Base-by-base conservation (phyloP, 1,140 invertebrate genomes). In the Cyrtorhinus lividipennis region DNA sequence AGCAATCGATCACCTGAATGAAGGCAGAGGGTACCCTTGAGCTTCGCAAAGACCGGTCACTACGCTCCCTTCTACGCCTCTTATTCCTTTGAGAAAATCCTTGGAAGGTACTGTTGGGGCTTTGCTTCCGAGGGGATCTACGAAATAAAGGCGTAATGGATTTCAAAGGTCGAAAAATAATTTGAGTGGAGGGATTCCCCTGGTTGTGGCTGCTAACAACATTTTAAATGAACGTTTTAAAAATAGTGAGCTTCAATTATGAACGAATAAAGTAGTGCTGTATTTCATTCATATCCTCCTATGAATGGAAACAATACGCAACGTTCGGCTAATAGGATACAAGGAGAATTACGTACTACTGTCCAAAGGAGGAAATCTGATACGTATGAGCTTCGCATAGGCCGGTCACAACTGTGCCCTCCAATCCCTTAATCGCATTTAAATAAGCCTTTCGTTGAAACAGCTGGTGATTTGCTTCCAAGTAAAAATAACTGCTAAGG, bases 61-160 rank as follows among this genome's bases (percentile, higher is more conserved):
- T 68, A 70, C 72, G 64, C 74, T 72, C 24, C 72, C 75, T 20
- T 83, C 84, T 62, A 78, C 80, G 70, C 81, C 83, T 24, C 59
- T 13, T 0, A 57, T 27, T 15, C n/a, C 56, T 24, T 15, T 58
- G 20, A 63, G 25, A 38, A 20, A 38, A 44, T 64, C 59, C 23
- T 61, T 64, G 48, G 48, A 12, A 8, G 84, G 84, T 72, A 90
- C 80, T 74, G 85, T 86, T 25, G 87, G 87, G 46, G 81, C 79
- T 62, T 86, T 85, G 68, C 81, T 82, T 71, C 83, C 83, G 66
- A 89, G 79, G 22, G 87, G 87, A 69, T 90, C 87, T 89, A 75
- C 24, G 53, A 18, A 56, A 65, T n/a, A n/a, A n/a, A n/a, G n/a
- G n/a, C n/a, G n/a, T n/a, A n/a, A n/a, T n/a, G n/a, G n/a, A n/a